A percentile compares a stretch with the other conserved stretches of the same genome.
Conservation (phyloP, 2,888 invertebrate genomes). For the Luperina testacea region DNA sequence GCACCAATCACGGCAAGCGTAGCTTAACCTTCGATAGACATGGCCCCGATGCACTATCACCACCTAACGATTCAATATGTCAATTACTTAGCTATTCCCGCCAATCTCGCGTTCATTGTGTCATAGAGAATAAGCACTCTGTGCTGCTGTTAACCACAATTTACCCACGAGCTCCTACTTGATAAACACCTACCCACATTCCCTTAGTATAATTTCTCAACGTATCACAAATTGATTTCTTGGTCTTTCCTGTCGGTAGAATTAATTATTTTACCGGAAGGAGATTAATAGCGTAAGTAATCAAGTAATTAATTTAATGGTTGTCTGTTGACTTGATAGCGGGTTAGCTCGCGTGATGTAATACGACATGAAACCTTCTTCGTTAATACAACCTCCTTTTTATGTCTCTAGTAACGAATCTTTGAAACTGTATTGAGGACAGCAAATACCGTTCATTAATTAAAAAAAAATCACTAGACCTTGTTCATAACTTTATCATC, state of each 20-base stretch:
- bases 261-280: conserved; percentile 43
- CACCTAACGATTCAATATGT: too few relatives aligned
- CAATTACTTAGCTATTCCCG: too few relatives aligned
- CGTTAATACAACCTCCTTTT: background rate
- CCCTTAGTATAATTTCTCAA: background rate
- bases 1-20: background rate
- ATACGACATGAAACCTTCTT: conserved; percentile 17
- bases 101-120: too few relatives aligned
- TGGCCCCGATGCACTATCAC: too few relatives aligned
- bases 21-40: background rate
- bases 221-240: conserved; percentile 31
- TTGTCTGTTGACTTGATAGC: conserved; percentile 23
- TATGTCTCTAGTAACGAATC: background rate
- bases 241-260: conserved; percentile 38
- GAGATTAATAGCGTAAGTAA: conserved; percentile 48
- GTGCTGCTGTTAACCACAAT: background rate
- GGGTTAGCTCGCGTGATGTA: conserved; percentile 7
- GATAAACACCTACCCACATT: conserved; percentile 5
- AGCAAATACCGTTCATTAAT: background rate
- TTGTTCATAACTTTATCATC: background rate
- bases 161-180: background rate
- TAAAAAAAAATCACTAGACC: background rate
- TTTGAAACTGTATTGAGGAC: background rate
- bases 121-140: too few relatives aligned
- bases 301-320: conserved; percentile 56